Base-by-base conservation (phyloP, 2,113 vertebrate species). In the Poecile atricapillus region DNA sequence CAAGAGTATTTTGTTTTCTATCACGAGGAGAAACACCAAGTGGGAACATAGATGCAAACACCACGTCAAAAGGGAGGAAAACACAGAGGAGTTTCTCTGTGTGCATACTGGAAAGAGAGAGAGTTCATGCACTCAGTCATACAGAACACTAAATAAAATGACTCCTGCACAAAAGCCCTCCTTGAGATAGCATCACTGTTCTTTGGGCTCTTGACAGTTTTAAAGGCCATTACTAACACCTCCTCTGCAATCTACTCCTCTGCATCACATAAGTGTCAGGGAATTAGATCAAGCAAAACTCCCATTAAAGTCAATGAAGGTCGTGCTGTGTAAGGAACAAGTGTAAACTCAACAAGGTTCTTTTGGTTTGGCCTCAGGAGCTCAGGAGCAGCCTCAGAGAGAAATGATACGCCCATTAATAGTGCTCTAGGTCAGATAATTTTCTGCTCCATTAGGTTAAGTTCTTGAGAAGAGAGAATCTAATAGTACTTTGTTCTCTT, bases 391-490 rank as follows among this genome's bases (percentile, higher is more conserved):
- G 33, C 27, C 41, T 85, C 69, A 70, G 74, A 91, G 46, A 70
- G 31, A 27, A n/a, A 88, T 17, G 20, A 16, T 62, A 92, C 89
- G 50, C 31, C 18, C 5, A 89, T 87, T 94, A 95, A 87, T 68
- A 83, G 39, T 37, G 3, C 3, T 90, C 28, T 58, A 77, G 58
- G 41, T 95, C 75, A 95, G 50, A 52, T 30, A 70, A 49, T 97
- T 97, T 95, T 97, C 87, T 96, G 88, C 70, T 95, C 81, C 50
- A 79, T 71, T 97, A 93, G 24, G 24, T 79, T 94, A 83, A 93
- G 62, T 90, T 97, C 78, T 94, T 64, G 60, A 68, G 60, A 94
- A 86, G 24, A 53, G 24, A 87, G 13, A 91, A 46, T 47, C 76
- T 96, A 96, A 93, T 83, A 91, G 55, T 50, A 55, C 62, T 82